A percentile compares a stretch with the other conserved stretches of the same genome.
These are phyloP conservation scores for Pomatostomus ruficeps DNA, from an alignment of 2,113 vertebrate species.

Conservation along the genomic window DNA sequence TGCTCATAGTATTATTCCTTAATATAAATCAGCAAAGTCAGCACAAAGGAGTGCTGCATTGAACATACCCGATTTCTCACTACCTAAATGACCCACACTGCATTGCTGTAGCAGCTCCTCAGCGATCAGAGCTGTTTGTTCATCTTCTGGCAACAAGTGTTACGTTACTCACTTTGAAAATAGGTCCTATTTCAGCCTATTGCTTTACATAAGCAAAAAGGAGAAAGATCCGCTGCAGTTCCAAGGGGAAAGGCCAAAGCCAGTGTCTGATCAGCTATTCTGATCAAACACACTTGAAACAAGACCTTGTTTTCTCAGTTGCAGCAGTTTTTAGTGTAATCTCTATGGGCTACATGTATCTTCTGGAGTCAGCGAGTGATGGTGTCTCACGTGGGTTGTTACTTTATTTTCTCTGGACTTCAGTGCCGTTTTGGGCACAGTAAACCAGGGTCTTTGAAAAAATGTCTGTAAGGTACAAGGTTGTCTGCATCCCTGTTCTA, in stretches of 20 bases:
- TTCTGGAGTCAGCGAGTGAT: background rate
- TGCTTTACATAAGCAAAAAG: constrained; percentile 29
- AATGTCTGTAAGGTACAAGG: background rate
- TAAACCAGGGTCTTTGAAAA: background rate
- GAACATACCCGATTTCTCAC: background rate
- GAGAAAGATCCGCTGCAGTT: background rate
- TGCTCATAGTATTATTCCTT: background rate
- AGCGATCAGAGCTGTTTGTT: background rate
- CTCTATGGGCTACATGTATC: background rate
- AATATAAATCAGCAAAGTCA: background rate
- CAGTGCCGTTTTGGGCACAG: background rate
- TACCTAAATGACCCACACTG: background rate
- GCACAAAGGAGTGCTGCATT: background rate
- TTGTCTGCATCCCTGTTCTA: background rate
- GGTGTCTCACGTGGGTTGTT: background rate
- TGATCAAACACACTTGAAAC: background rate
- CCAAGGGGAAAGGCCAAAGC: background rate
- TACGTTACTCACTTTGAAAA: constrained; percentile 12
- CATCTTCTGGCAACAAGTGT: constrained; percentile 7
- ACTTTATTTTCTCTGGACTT: constrained; percentile 15
- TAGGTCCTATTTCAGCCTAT: constrained; percentile 3
- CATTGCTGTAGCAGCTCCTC: background rate
- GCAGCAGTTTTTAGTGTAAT: constrained; percentile 16
- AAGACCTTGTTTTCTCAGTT: constrained; percentile 37
- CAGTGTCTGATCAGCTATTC: background rate